These are phyloP conservation scores for Motacilla tschutschensis DNA, from an alignment of 2,113 vertebrate genomes.

Conservation along the genomic window DNA sequence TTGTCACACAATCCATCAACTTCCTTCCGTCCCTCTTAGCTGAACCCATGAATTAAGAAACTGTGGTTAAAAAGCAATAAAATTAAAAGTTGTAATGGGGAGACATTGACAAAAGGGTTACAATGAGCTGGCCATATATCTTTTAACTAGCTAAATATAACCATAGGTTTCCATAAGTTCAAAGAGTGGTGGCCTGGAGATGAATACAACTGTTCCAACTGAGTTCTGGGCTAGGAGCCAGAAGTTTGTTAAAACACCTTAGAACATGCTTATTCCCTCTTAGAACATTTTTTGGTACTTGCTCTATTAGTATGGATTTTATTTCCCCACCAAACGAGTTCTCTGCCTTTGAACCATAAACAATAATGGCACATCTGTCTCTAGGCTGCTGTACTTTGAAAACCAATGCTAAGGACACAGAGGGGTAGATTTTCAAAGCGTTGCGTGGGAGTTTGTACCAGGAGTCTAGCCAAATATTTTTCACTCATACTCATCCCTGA, in stretches of 20 bases:
- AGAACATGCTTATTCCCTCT: constrained; percentile 49
- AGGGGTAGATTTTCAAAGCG: constrained; percentile 22
- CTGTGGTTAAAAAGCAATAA: constrained; percentile 62
- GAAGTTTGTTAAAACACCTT: constrained; percentile 55
- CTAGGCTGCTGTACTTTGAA: constrained; percentile 50
- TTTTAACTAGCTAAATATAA: constrained; percentile 67
- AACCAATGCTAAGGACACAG: constrained; percentile 36
- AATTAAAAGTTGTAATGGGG: constrained; percentile 59
- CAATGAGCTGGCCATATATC: constrained; percentile 35
- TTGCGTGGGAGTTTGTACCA: constrained; percentile 44
- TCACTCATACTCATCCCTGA: constrained; percentile 36
- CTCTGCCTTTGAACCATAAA: constrained; percentile 62
- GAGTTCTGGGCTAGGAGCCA: constrained; percentile 65
- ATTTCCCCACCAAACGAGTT: constrained; percentile 61
- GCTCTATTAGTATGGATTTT: constrained; percentile 64
- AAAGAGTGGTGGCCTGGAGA: constrained; percentile 63
- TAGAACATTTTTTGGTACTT: constrained; percentile 61
- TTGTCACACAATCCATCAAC: constrained; percentile 44
- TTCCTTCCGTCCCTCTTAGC: neutral
- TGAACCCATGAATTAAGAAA: constrained; percentile 53
- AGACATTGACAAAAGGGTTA: constrained; percentile 52
- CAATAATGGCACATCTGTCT: constrained; percentile 48
- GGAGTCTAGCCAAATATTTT: constrained; percentile 49
- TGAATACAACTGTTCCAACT: constrained; percentile 62
- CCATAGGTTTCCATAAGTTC: constrained; percentile 64